phyloP scores from a whole-genome alignment of 2,113 vertebrate genomes.

The Manacus vitellinus region DNA sequence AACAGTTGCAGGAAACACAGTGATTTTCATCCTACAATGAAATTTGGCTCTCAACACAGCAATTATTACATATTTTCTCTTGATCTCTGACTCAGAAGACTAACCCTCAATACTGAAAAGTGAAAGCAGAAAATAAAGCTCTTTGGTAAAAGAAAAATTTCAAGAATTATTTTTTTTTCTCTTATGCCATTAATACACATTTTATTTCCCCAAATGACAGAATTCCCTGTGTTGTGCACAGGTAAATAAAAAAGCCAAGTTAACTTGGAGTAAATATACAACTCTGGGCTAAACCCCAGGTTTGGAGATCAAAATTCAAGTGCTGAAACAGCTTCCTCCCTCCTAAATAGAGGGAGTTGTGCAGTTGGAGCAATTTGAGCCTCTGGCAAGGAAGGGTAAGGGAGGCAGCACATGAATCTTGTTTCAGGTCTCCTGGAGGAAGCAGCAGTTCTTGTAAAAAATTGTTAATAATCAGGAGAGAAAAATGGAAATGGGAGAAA shows the following conservation, averaged over 20 bases:
- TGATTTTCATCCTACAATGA: background rate
- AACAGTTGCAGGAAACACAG: background rate
- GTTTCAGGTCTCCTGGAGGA: background rate
- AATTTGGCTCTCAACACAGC: background rate
- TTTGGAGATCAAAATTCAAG: background rate
- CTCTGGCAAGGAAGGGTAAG: background rate
- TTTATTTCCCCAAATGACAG: slow-evolving; percentile 1
- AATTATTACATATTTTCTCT: background rate
- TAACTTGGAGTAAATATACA: background rate
- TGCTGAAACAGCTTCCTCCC: background rate
- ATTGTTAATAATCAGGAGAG: background rate
- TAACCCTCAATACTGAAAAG: background rate
- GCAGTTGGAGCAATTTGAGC: background rate
- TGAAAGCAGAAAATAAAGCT: background rate
- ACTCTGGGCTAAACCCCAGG: background rate
- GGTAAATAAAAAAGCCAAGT: background rate
- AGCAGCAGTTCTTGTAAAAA: background rate
- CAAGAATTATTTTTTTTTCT: background rate
- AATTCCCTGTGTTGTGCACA: background rate
- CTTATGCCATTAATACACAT: background rate
- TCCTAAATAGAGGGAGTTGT: background rate
- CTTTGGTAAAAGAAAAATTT: background rate
- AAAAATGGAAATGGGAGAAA: background rate
- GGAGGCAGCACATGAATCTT: background rate
- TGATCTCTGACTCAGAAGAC: background rate